Percentiles rank a stretch among this genome's conserved stretches.
These are phyloP conservation scores for Neotoxoptera formosana DNA, from an alignment of 1,140 invertebrate genomes.

Conservation along the genomic window DNA sequence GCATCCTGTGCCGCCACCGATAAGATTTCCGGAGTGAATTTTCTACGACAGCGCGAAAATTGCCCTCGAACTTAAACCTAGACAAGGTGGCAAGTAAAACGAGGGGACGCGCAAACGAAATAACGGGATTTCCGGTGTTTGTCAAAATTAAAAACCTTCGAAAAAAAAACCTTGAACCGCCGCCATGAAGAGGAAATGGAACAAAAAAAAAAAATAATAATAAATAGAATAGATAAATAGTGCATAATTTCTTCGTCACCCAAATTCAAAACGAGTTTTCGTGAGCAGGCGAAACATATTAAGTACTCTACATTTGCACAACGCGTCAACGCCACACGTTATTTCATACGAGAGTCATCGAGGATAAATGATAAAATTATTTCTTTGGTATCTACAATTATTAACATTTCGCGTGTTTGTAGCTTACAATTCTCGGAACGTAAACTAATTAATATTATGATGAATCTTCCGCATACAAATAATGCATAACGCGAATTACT, in stretches of 20 bases:
- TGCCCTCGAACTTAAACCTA: not conserved
- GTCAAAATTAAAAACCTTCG: conserved; percentile 33
- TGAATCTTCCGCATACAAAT: not conserved
- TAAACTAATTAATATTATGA: not conserved
- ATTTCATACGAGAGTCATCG: not conserved
- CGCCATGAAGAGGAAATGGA: conserved; percentile 34
- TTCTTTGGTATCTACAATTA: not conserved
- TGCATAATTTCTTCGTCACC: conserved; percentile 3
- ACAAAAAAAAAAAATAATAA: not conserved
- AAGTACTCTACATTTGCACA: not conserved
- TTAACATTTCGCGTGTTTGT: not conserved
- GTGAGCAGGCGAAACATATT: not conserved
- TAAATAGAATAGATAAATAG: not conserved
- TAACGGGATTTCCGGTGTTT: conserved; percentile 47
- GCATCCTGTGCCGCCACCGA: not conserved
- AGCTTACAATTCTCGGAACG: not conserved
- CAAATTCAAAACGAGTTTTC: not conserved
- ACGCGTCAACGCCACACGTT: too few relatives aligned
- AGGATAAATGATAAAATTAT: not conserved
- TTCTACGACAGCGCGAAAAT: not conserved
- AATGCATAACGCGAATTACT: not conserved
- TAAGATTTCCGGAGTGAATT: conserved; percentile 11
- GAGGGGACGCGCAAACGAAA: not conserved
- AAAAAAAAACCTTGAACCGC: conserved; percentile 33
- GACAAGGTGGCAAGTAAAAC: not conserved